These are phyloP conservation scores for Neoascia interrupta DNA, from an alignment of 2,888 invertebrate genomes.

Conservation along the genomic window DNA sequence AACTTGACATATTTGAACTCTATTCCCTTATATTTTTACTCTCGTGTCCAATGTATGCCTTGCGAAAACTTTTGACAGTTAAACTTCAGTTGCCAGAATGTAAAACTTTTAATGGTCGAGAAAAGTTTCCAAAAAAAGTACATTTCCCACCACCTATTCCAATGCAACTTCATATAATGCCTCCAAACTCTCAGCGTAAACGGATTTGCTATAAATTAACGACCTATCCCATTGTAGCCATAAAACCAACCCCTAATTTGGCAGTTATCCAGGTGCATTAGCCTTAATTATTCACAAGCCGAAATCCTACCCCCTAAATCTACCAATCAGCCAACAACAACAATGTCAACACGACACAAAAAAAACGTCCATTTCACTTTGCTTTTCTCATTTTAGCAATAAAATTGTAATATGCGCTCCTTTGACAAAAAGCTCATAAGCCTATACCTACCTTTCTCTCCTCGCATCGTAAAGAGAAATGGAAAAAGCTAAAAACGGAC, in stretches of 20 bases:
- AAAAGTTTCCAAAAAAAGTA: no score
- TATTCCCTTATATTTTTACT: no score
- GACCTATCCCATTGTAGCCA: conserved; percentile 28
- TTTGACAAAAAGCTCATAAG: conserved; percentile 61
- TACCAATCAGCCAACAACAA: conserved; percentile 2
- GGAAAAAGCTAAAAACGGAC: not conserved
- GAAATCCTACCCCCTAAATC: conserved; percentile 4
- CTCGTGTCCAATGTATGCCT: no score
- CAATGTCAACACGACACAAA: conserved; percentile 3
- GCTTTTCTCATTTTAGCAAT: conserved; percentile 53
- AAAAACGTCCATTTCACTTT: conserved; percentile 40
- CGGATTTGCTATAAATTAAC: no score
- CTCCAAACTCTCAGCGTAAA: no score
- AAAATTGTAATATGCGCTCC: conserved; percentile 53
- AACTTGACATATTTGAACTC: no score
- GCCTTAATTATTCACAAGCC: conserved; percentile 37
- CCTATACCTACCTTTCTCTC: conserved; percentile 32
- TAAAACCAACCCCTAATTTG: conserved; percentile 46
- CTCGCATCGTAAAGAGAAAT: not conserved
- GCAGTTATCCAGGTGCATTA: conserved; percentile 58
- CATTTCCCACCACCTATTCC: no score
- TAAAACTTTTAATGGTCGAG: no score
- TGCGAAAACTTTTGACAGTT: no score
- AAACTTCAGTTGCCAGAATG: no score
- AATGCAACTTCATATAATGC: no score